Percentiles rank a stretch among this genome's conserved stretches.
Conservation (phyloP, 2,113 vertebrate genomes). For the Antechinus flavipes region DNA sequence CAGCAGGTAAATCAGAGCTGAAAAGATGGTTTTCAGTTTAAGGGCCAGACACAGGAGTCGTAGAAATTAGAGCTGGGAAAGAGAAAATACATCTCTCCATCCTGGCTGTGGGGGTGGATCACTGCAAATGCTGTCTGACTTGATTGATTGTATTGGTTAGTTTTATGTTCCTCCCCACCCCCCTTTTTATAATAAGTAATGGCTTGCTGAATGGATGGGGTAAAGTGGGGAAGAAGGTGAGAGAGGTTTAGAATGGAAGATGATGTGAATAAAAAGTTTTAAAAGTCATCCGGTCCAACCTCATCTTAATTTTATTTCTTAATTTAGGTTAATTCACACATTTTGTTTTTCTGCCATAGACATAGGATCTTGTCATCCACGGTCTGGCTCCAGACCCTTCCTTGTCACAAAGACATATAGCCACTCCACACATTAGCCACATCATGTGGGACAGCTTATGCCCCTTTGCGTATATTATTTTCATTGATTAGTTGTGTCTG, state of each 20-base stretch:
- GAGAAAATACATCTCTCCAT: background rate
- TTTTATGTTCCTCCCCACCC: background rate
- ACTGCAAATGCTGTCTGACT: background rate
- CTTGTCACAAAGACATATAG: background rate
- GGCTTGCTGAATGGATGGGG: background rate
- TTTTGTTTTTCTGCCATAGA: background rate
- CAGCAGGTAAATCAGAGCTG: background rate
- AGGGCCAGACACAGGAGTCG: background rate
- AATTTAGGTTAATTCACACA: background rate
- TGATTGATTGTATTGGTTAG: background rate
- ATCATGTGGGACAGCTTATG: background rate
- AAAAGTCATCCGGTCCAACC: background rate
- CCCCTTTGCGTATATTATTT: background rate
- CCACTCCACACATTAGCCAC: background rate
- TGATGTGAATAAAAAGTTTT: background rate
- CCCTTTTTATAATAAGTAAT: background rate
- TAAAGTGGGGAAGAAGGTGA: background rate
- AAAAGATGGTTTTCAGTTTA: background rate
- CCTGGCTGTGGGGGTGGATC: background rate
- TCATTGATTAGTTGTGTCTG: background rate
- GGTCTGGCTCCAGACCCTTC: background rate
- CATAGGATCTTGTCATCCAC: background rate
- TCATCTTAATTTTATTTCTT: background rate
- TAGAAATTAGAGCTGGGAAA: background rate
- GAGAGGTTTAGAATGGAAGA: background rate